A percentile compares a stretch with the other conserved stretches of the same genome.
Conservation (phyloP, 2,888 invertebrate genomes). For the Cremastinae sp. region DNA sequence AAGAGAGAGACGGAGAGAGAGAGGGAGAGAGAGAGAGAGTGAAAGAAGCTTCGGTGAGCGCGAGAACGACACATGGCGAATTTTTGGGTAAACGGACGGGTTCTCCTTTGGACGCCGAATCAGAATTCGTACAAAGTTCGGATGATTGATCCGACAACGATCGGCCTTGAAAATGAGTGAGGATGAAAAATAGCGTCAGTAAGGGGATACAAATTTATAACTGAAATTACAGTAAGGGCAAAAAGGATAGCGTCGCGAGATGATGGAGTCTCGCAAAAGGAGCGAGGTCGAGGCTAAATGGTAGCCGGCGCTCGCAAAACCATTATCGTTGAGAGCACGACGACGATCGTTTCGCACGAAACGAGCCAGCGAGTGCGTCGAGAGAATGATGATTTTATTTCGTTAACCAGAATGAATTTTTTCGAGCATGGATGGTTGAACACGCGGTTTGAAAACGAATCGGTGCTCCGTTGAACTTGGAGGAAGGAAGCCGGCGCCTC, state of each 20-base stretch:
- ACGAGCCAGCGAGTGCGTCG: not conserved
- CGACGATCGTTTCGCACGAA: slow-evolving; percentile 64
- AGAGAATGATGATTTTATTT: not conserved
- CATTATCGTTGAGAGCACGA: no score
- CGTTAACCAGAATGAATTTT: not conserved
- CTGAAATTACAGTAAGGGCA: not conserved
- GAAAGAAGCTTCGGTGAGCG: slow-evolving; percentile 43
- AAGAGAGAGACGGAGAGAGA: slow-evolving; percentile 10
- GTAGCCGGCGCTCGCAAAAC: slow-evolving; percentile 66
- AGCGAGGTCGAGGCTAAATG: slow-evolving; percentile 65
- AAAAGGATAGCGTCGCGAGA: slow-evolving; percentile 18
- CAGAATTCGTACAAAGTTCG: not conserved
- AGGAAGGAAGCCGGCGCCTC: slow-evolving; percentile 33
- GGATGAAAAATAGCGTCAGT: not conserved
- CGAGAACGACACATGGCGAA: slow-evolving; percentile 60
- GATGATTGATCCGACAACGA: not conserved
- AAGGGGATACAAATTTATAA: not conserved
- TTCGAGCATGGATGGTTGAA: no score
- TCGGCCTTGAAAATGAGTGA: not conserved
- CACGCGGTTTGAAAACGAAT: not conserved
- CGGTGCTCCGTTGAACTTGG: slow-evolving; percentile 1
- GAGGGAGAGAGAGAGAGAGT: slow-evolving; percentile 4
- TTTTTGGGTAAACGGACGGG: slow-evolving; percentile 32
- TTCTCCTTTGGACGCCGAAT: not conserved
- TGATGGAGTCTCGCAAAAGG: slow-evolving; percentile 31